Percentiles rank a stretch among this genome's conserved stretches.
Conservation (phyloP, 2,113 vertebrate species). For the Dipodomys merriami region DNA sequence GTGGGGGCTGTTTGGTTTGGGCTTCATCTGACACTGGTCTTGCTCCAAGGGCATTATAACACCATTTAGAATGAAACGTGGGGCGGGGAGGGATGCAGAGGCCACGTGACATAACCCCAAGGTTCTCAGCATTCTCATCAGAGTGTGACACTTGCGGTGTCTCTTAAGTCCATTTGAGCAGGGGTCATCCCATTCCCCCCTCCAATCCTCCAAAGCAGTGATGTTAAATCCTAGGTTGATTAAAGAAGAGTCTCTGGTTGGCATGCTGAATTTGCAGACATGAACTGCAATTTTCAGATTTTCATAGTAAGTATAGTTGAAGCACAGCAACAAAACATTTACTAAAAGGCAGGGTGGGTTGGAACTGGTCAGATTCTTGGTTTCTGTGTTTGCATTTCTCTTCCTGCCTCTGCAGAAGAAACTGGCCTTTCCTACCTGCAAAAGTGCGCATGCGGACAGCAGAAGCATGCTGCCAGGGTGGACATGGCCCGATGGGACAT, state of each 20-base stretch:
- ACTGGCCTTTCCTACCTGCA: background rate
- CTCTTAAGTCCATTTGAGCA: too few species aligned
- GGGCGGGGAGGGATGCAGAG: background rate
- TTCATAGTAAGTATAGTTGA: fast-evolving
- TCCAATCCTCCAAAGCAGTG: background rate
- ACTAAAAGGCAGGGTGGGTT: background rate
- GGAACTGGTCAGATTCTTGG: background rate
- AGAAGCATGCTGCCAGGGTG: background rate
- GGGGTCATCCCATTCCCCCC: background rate
- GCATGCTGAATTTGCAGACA: too few species aligned
- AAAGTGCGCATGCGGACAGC: background rate
- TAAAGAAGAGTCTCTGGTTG: background rate
- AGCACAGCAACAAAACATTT: background rate
- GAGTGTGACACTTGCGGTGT: too few species aligned
- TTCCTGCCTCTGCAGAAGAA: background rate
- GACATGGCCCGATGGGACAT: background rate
- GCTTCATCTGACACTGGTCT: background rate
- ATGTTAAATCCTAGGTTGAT: background rate
- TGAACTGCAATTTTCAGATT: background rate
- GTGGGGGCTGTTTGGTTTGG: background rate
- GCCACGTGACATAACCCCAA: background rate
- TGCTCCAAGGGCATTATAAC: background rate
- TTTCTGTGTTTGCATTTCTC: background rate
- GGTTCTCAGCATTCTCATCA: too few species aligned
- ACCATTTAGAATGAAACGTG: background rate